Conservation (phyloP, 2,113 vertebrate species). For the Grallaria varia region DNA sequence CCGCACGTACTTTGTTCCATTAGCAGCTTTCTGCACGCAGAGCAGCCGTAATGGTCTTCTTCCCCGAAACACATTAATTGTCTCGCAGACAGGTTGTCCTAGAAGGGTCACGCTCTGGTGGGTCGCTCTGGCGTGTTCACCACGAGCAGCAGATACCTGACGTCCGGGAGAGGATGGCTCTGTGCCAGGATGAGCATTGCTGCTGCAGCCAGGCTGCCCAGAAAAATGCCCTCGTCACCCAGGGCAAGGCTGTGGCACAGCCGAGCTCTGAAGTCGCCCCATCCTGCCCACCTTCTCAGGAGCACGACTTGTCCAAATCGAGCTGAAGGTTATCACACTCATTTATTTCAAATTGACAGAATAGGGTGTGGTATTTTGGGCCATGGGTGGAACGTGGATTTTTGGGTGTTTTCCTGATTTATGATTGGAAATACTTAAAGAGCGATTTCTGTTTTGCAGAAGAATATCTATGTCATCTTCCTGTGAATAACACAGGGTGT, state of each 20-base stretch:
- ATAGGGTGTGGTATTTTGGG: constrained; percentile 9
- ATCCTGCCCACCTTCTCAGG: not conserved
- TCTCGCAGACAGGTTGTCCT: not conserved
- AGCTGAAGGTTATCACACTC: not conserved
- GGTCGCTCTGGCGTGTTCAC: not conserved
- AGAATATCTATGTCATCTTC: constrained; percentile 66
- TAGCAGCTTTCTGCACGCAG: not conserved
- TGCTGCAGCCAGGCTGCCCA: not conserved
- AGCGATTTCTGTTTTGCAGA: constrained; percentile 52
- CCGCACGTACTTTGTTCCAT: not conserved
- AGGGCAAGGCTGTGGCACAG: not conserved
- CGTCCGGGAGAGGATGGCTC: not conserved
- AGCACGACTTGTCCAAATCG: not conserved
- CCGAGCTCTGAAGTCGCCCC: not conserved
- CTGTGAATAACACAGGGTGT: constrained; percentile 64
- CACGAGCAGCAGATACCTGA: rapidly evolving
- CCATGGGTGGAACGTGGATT: not conserved
- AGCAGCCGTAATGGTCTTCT: not conserved
- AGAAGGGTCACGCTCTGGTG: not conserved
- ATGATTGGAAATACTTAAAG: constrained; percentile 63
- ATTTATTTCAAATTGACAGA: constrained; percentile 15
- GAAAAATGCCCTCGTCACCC: not conserved
- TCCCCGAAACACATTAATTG: not conserved
- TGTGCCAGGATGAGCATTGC: not conserved
- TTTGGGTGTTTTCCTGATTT: constrained; percentile 54